These are phyloP conservation scores for Dendrolimus houi DNA, from an alignment of 2,888 invertebrate species.

Conservation along the genomic window DNA sequence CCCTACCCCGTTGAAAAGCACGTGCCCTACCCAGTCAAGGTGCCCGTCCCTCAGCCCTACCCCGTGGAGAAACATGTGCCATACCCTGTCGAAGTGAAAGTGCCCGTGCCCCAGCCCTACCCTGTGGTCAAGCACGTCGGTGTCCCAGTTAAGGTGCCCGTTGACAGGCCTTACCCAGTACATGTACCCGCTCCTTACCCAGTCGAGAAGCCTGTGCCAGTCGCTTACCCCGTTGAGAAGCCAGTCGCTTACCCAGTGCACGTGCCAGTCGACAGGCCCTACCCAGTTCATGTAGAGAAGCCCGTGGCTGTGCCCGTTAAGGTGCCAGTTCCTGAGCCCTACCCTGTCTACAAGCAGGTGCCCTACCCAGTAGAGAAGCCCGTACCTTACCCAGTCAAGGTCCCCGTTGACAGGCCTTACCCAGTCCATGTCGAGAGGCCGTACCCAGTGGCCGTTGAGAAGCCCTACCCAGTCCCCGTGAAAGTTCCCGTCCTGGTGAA, in stretches of 20 bases:
- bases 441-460: constrained; percentile 68
- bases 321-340: constrained; percentile 75
- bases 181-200: constrained; percentile 79
- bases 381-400: constrained; percentile 80
- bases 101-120: constrained; percentile 85
- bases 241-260: constrained; percentile 79
- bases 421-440: constrained; percentile 73
- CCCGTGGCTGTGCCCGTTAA: constrained; percentile 72
- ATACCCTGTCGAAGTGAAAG: constrained; percentile 83
- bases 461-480: constrained; percentile 74
- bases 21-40: constrained; percentile 84
- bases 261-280: constrained; percentile 78
- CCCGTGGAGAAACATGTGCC: constrained; percentile 86
- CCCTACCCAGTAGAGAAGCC: constrained; percentile 78
- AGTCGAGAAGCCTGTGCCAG: constrained; percentile 78
- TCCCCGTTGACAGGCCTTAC: constrained; percentile 80
- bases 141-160: constrained; percentile 81
- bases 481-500: constrained; percentile 63
- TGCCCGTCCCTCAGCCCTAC: constrained; percentile 85
- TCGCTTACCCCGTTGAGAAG: constrained; percentile 79
- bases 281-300: constrained; percentile 72
- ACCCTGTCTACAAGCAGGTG: constrained; percentile 81
- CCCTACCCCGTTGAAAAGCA: constrained; percentile 89
- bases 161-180: constrained; percentile 82
- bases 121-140: constrained; percentile 81